These are phyloP conservation scores for Pycnomerus fuliginosus DNA, from an alignment of 2,888 invertebrate genomes.

Conservation along the genomic window DNA sequence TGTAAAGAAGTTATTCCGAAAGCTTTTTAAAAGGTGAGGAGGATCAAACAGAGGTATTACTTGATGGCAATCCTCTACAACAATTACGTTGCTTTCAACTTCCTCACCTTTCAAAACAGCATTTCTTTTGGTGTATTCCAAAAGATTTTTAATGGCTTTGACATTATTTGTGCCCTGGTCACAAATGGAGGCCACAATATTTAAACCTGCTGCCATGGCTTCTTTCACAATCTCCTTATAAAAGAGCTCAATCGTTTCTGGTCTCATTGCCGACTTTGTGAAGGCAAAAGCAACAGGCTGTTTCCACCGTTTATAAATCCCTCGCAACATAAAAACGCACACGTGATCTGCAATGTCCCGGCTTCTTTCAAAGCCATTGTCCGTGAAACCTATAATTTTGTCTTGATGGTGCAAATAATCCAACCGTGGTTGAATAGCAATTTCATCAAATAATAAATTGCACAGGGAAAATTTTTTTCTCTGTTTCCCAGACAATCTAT, in stretches of 20 bases:
- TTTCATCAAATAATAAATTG: slow-evolving; percentile 6
- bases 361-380: not conserved
- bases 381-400: not conserved
- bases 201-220: slow-evolving; percentile 2
- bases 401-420: slow-evolving; percentile 4
- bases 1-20: slow-evolving; percentile 1
- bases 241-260: slow-evolving; percentile 1
- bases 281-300: slow-evolving; percentile 8
- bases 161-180: slow-evolving; percentile 5
- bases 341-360: not conserved
- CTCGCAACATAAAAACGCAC: slow-evolving; percentile 2
- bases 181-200: slow-evolving; percentile 4
- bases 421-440: slow-evolving; percentile 3
- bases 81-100: slow-evolving; percentile 1
- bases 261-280: slow-evolving; percentile 4
- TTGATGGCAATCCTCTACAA: not conserved
- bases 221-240: slow-evolving; percentile 1
- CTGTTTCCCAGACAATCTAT: not conserved
- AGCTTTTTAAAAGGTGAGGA: slow-evolving; percentile 3
- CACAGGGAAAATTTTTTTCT: not conserved
- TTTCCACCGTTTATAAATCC: slow-evolving; percentile 8
- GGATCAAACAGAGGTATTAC: slow-evolving; percentile 8
- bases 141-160: slow-evolving; percentile 3
- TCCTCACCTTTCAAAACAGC: not conserved
- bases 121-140: not conserved